Evolutionary conservation across 2,888 invertebrate genomes (phyloP), one percentile per base, ranked within the genome.

Genomic region (Tipula vernalis): DNA sequence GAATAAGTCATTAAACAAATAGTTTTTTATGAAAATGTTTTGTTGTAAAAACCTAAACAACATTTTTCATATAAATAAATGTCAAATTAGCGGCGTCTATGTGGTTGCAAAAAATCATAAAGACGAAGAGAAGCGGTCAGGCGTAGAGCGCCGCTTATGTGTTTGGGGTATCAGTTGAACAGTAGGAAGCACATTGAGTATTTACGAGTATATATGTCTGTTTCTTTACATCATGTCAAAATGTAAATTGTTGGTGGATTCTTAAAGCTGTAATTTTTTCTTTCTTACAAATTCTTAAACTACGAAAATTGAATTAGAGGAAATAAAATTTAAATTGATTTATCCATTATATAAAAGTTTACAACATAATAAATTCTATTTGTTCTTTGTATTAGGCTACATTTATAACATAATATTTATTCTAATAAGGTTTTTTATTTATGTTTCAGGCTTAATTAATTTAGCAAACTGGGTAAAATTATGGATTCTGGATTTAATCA

Each of bases 401-500:
- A 6, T 39, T 6, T 39, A 39, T 6, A 39, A 39, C 39, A 39
- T 39, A 39, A 39, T 39, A 39, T 39, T 39, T 51, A 51, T 51
- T 51, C 15, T 51, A 71, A 71, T 28, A 10, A 71, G 71, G 28
- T 28, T 71, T 71, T 71, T 71, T 57, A 57, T 57, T 57, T 57
- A n/a, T 57, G 6, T 57, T 57, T n/a, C 51, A 57, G 44, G 28
- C 2, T 28, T 28, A 28, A 28, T 28, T 71, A 71, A 71, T 71
- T 71, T 12, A 71, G 18, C 71, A 71, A 71, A 71, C 71, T 71
- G 71, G 71, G 71, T 71, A 39, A 42, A 18, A 87, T 57, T 18
- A 91, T 91, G 91, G 91, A 91, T 88, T 90, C 91, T 87, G 89
- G 90, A 87, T 90, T 91, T 88, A 90, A 90, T 42, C 90, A 91